Base-by-base conservation (phyloP, 2,888 invertebrate genomes). In the Neria commutata region DNA sequence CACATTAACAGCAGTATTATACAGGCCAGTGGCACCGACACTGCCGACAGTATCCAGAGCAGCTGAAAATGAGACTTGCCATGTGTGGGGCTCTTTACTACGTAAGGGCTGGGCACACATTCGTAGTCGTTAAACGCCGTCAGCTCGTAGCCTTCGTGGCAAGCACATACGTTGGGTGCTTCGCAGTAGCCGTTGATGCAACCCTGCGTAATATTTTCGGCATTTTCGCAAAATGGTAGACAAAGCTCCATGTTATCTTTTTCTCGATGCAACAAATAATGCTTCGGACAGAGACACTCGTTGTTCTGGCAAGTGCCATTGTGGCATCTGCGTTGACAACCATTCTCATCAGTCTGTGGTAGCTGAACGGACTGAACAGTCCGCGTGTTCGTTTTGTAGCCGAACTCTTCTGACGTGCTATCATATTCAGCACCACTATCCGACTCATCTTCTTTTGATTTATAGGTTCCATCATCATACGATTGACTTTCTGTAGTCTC, bases 271-370 rank as follows among this genome's bases (percentile, higher is more conserved):
- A 64, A 48, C 21, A 49, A 29, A 47, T 54, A 69, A 1, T 67
- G 68, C 1, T 49, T 34, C 5, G 49, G 45, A n/a, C 71, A 71
- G 16, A 54, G 33, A 48, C 83, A 83, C 21, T 74, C 58, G 0
- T 75, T 75, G 1, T 62, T 71, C 3, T 64, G 50, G 58, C 83
- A 83, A 1, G 65, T 61, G 1, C 81, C 79, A 61, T 76, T 74
- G 3, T 48, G 21, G 23, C 70, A 71, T 17, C 54, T 61, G 70
- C 57, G 56, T 4, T 19, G 4, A 19, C 42, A 42, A 19, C 21
- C n/a, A n/a, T n/a, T n/a, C n/a, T n/a, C n/a, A n/a, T n/a, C n/a
- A n/a, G n/a, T n/a, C n/a, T n/a, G n/a, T n/a, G n/a, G n/a, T n/a
- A n/a, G n/a, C n/a, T n/a, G n/a, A n/a, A n/a, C n/a, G n/a, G n/a